Conservation (phyloP, 1,140 invertebrate species). For the Elysia chlorotica region DNA sequence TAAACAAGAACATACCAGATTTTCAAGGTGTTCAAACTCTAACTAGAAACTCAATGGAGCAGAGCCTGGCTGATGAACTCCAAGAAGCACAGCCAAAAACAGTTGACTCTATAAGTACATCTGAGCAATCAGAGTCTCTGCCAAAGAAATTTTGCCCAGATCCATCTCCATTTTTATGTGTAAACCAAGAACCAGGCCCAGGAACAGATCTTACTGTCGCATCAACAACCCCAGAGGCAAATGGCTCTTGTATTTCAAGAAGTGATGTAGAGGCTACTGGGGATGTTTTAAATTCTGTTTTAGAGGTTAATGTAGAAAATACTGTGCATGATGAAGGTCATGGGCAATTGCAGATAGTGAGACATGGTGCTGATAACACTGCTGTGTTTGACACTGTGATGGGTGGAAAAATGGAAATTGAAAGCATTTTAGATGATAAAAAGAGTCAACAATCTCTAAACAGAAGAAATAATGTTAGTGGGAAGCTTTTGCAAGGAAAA, state of each 20-base stretch:
- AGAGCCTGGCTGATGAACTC: slow-evolving; percentile 12
- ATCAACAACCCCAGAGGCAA: too few relatives aligned
- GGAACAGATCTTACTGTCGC: too few relatives aligned
- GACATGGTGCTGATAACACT: background rate
- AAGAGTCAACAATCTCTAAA: too few relatives aligned
- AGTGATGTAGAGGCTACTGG: too few relatives aligned
- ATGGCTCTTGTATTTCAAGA: too few relatives aligned
- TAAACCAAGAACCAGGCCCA: too few relatives aligned
- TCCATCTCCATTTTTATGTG: too few relatives aligned
- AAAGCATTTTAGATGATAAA: slow-evolving; percentile 1
- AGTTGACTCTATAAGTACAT: slow-evolving; percentile 3
- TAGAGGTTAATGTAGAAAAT: too few relatives aligned
- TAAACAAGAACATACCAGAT: too few relatives aligned
- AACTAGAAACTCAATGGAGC: background rate
- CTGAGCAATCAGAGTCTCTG: background rate
- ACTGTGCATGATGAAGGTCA: background rate
- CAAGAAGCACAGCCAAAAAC: slow-evolving; percentile 1
- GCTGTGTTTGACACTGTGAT: background rate
- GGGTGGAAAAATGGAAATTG: slow-evolving; percentile 18
- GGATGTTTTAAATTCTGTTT: too few relatives aligned
- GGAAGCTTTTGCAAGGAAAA: slow-evolving; percentile 4
- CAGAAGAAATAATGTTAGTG: too few relatives aligned
- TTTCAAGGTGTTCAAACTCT: background rate
- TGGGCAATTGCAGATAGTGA: background rate
- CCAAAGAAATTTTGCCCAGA: slow-evolving; percentile 14